These are phyloP conservation scores for zebrafish (Danio rerio) DNA, from an alignment of 2,113 vertebrate species.

Conservation along the genomic window DNA sequence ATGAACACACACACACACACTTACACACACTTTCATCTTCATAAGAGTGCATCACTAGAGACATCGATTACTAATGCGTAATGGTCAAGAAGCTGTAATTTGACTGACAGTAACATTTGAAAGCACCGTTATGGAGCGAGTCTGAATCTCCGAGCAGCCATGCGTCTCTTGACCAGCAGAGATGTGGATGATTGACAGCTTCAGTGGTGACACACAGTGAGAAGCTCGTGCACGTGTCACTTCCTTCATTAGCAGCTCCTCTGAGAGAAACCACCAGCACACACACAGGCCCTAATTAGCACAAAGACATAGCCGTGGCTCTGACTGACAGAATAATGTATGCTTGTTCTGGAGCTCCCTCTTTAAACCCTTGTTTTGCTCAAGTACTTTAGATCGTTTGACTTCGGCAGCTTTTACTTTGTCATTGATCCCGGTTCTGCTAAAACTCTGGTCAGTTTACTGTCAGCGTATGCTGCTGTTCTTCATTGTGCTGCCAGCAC, in stretches of 20 bases:
- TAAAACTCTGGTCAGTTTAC: background rate
- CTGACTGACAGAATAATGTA: constrained; percentile 3
- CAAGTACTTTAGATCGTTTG: background rate
- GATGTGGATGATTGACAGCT: constrained; percentile 21
- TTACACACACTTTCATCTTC: background rate
- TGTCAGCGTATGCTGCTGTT: too few species aligned
- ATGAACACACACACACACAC: background rate
- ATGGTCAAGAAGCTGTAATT: background rate
- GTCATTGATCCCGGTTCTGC: background rate
- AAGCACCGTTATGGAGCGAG: background rate
- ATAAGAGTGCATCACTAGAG: background rate
- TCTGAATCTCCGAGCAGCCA: constrained; percentile 27
- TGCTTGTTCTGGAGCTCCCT: background rate
- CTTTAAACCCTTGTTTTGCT: background rate
- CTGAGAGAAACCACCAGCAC: constrained; percentile 19
- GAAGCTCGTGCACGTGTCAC: constrained; percentile 18
- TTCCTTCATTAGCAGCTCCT: constrained; percentile 4
- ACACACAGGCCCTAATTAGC: constrained; percentile 30
- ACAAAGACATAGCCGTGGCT: background rate
- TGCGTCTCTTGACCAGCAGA: background rate
- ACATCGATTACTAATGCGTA: background rate
- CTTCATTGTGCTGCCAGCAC: background rate
- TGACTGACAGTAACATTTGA: constrained; percentile 19
- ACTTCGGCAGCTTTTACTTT: background rate
- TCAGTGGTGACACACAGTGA: background rate